These are phyloP conservation scores for Eriosoma lanigerum DNA, from an alignment of 1,140 invertebrate species.

Conservation along the genomic window DNA sequence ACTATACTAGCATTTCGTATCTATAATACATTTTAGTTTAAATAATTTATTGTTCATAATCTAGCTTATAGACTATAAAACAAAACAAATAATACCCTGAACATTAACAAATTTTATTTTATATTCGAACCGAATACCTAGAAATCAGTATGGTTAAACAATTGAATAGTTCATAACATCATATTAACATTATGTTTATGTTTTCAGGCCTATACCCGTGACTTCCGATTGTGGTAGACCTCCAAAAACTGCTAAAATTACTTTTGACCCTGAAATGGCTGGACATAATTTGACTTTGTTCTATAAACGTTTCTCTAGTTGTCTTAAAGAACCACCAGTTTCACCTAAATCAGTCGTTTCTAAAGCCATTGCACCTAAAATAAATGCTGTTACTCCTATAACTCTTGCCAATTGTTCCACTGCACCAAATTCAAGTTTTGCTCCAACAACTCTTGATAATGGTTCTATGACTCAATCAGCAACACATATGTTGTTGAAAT, in stretches of 20 bases:
- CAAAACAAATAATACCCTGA: too few relatives aligned
- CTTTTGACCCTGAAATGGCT: neutral
- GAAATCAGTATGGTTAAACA: too few relatives aligned
- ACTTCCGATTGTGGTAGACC: neutral
- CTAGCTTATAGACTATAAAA: too few relatives aligned
- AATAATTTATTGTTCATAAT: too few relatives aligned
- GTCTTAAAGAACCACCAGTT: neutral
- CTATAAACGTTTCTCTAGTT: constrained; percentile 16
- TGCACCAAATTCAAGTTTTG: neutral
- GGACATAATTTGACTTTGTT: neutral
- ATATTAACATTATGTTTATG: too few relatives aligned
- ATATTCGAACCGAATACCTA: too few relatives aligned
- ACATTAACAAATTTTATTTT: too few relatives aligned
- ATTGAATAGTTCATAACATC: too few relatives aligned
- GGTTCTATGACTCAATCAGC: neutral
- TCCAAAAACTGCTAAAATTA: neutral
- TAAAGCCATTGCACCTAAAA: neutral
- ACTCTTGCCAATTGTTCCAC: neutral
- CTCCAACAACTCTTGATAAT: neutral
- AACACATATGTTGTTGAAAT: neutral
- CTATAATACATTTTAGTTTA: too few relatives aligned
- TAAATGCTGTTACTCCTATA: too few relatives aligned
- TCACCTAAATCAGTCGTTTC: neutral
- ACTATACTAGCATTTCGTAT: too few relatives aligned
- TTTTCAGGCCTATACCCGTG: constrained; percentile 9